Base-by-base conservation (phyloP, 1,140 invertebrate genomes). In the Manduca sexta region DNA sequence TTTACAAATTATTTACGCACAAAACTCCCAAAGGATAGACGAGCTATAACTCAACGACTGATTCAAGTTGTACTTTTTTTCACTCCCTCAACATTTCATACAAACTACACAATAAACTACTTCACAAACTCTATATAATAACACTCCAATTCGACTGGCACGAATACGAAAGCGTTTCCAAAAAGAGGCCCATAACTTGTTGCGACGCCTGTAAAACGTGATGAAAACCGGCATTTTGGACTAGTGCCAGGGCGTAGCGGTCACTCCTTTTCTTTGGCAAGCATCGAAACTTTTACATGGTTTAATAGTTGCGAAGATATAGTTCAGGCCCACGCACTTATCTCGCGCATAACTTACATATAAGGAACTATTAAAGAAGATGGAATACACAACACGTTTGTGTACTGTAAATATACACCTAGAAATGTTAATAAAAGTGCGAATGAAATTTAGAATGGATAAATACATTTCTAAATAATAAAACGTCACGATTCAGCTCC, bases 101-200 rank as follows among this genome's bases (percentile, higher is more conserved):
- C 21, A 26, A 26, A 26, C 21, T 26, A 26, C 21, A 21, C 41
- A 43, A 43, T 43, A 43, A 43, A 43, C 21, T 43, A 43, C 41
- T 43, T 30, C 41, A 43, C 41, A 14, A 43, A 43, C 41, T 43
- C 14, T n/a, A 43, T 29, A 43, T 43, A 43, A 43, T 43, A 43
- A 43, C 41, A 43, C 41, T 43, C 26, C 41, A 43, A 43, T 43
- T 43, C 41, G 41, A 14, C 41, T 43, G 41, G 26, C 21, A 26
- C 26, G 41, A 43, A 43, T 43, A 30, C 21, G 41, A 35, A 44
- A 46, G 50, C 16, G 16, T 46, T 46, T 53, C 44, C 38, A 49
- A 56, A 52, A 50, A 54, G 45, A 52, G 49, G 52, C 41, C 56
- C 49, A 60, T 64, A 64, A 69, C 65, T 69, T 69, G 65, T 69